Conservation (phyloP, 2,888 invertebrate genomes). For the Malthinus seriepunctatus region DNA sequence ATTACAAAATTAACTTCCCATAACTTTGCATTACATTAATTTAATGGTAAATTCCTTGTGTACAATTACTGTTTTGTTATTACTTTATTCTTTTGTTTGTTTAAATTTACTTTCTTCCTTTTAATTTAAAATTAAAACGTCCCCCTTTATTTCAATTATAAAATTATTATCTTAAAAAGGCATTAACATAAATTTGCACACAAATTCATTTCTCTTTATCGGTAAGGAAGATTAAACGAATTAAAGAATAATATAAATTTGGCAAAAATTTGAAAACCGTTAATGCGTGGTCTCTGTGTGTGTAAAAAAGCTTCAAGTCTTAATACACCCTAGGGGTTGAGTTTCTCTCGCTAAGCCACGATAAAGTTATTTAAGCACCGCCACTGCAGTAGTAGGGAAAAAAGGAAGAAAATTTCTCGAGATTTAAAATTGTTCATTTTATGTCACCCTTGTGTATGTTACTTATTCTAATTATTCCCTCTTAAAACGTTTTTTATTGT, state of each 20-base stretch:
- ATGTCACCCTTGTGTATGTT: slow-evolving; percentile 17
- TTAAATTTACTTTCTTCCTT: not conserved
- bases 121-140: too few species aligned
- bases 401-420: slow-evolving; percentile 22
- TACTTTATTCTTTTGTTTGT: not conserved
- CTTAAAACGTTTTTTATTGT: slow-evolving; percentile 9
- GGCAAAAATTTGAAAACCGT: slow-evolving; percentile 14
- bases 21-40: slow-evolving; percentile 14
- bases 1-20: slow-evolving; percentile 14
- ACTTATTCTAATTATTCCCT: slow-evolving; percentile 7
- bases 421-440: slow-evolving; percentile 29
- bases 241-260: not conserved
- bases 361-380: slow-evolving; percentile 37
- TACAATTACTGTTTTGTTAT: slow-evolving; percentile 2
- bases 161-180: too few species aligned
- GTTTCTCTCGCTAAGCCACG: slow-evolving; percentile 33
- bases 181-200: not conserved
- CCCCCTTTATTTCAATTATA: too few species aligned
- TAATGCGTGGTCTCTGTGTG: slow-evolving; percentile 22
- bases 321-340: slow-evolving; percentile 30
- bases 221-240: not conserved
- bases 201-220: not conserved
- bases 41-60: slow-evolving; percentile 2
- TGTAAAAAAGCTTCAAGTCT: slow-evolving; percentile 22
- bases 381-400: slow-evolving; percentile 28